phyloP scores from a whole-genome alignment of 2,888 invertebrate genomes.

The Cheilosia grossa region DNA sequence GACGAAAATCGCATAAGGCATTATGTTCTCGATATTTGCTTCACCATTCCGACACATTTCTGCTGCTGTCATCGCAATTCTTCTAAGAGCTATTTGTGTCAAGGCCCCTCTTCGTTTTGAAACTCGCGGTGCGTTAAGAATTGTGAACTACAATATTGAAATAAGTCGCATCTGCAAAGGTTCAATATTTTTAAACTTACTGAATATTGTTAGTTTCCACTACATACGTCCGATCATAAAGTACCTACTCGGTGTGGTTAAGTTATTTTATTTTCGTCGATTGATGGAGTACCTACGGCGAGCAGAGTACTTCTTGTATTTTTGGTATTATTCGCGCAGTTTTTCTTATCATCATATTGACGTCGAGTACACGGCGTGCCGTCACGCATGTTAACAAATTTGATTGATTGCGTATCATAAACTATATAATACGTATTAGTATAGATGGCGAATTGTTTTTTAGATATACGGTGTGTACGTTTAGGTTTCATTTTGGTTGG shows the following conservation, averaged over 20 bases:
- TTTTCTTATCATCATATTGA: constrained; percentile 1
- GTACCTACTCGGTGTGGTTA: neutral
- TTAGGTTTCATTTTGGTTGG: neutral
- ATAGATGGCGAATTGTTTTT: constrained; percentile 3
- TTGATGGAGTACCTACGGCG: neutral
- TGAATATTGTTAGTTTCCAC: too few species aligned
- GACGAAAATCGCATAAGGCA: neutral
- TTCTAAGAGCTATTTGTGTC: too few species aligned
- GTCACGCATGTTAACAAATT: constrained; percentile 22
- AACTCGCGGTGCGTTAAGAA: too few species aligned
- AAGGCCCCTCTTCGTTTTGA: too few species aligned
- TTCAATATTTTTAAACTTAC: too few species aligned
- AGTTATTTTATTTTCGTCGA: neutral
- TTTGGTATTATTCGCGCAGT: neutral
- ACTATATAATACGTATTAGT: neutral
- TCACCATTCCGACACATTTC: too few species aligned
- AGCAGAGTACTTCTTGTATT: neutral
- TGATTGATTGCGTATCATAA: constrained; percentile 45
- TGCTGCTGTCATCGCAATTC: too few species aligned
- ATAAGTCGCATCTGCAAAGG: too few species aligned
- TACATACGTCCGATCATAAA: neutral
- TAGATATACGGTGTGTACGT: neutral
- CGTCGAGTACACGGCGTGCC: neutral
- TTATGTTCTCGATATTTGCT: too few species aligned
- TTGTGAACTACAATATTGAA: too few species aligned